These are phyloP conservation scores for Xiphydria camelus DNA, from an alignment of 2,888 invertebrate genomes.

Conservation along the genomic window DNA sequence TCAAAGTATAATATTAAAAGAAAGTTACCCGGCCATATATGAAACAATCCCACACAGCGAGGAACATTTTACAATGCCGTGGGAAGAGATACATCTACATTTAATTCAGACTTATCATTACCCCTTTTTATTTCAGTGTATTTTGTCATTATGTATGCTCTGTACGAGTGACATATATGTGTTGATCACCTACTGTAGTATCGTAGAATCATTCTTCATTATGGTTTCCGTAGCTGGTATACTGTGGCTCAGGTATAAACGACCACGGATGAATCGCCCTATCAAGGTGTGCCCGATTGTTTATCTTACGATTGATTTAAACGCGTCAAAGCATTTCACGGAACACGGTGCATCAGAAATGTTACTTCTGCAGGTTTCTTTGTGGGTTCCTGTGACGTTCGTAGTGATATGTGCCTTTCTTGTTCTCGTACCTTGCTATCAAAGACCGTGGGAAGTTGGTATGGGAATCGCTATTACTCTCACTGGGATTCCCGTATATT, in stretches of 20 bases:
- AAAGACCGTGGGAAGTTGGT: conserved; percentile 78
- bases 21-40: too few relatives aligned
- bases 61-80: too few relatives aligned
- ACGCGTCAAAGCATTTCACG: too few relatives aligned
- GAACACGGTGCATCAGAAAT: too few relatives aligned
- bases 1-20: neutral
- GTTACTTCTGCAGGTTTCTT: conserved; percentile 67
- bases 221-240: conserved; percentile 84
- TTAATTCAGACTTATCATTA: too few relatives aligned
- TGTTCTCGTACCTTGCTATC: conserved; percentile 77
- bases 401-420: conserved; percentile 77
- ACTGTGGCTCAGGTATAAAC: conserved; percentile 79
- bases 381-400: conserved; percentile 77
- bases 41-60: too few relatives aligned
- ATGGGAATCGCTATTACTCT: conserved; percentile 78
- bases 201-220: conserved; percentile 91
- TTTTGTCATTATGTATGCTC: conserved; percentile 82
- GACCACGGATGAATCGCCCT: conserved; percentile 78
- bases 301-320: neutral
- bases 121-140: conserved; percentile 65
- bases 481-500: conserved; percentile 84
- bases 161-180: conserved; percentile 82
- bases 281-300: conserved; percentile 69
- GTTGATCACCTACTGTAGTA: conserved; percentile 88
- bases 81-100: too few relatives aligned